Base-by-base conservation (phyloP, 2,797 vertebrate genomes). In the Acipenser ruthenus region DNA sequence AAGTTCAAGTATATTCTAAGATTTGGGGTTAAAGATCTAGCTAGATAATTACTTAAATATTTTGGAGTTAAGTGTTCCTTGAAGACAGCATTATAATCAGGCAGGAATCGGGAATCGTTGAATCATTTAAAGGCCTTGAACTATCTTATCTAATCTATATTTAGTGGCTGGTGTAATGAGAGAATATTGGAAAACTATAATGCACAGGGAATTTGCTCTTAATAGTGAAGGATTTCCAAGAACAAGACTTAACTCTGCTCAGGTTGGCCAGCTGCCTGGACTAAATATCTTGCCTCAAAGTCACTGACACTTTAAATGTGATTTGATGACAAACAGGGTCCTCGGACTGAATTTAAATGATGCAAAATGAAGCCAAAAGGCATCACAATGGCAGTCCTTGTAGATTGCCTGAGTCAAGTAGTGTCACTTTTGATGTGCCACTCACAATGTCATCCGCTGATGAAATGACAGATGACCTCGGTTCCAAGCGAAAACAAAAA, bases 211-310 rank as follows among this genome's bases (percentile, higher is more conserved):
- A 10, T 62, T 47, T 62, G 37, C 47, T 48, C 8, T 37, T 48
- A 62, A 10, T 37, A 62, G 18, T 37, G 8, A 10, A 62, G 37
- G 13, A 15, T 18, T 62, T 15, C 18, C 15, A 62, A 62, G 18
- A 62, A 48, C 7, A 48, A 62, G 18, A 7, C 9, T 37, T 62
- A 15, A 37, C 60, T 62, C 11, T 10, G 37, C 13, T 12, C 47
- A 7, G 8, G 18, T 62, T 62, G 60, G 60, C 60, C 47, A 10
- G 6, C 11, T 62, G n/a, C 60, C 60, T 62, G 60, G 60, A 62
- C 7, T 62, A n/a, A 58, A 58, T 58, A 6, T 11, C 15, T 55
- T 58, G 55, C 55, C 55, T 62, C 11, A 10, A 62, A 62, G 18
- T 37, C 18, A 18, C 18, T 62, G 18, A 12, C 60, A 62, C 60